Evolutionary conservation across 2,888 invertebrate genomes (phyloP).

Genomic region (Chalcosyrphus nemorum): DNA sequence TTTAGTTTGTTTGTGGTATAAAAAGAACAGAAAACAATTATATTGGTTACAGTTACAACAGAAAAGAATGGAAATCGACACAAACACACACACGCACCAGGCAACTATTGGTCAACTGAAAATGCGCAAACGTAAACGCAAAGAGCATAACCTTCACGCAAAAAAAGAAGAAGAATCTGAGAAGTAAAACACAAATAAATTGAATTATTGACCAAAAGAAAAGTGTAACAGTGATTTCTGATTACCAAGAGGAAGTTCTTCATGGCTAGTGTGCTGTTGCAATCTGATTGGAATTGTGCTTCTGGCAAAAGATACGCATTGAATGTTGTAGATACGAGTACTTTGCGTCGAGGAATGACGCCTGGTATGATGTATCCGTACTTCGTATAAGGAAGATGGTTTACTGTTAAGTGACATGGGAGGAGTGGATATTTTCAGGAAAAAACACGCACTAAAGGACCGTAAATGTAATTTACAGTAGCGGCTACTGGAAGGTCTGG

Average conservation of each 20-base stretch:
- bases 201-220: conserved; percentile 55
- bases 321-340: background rate
- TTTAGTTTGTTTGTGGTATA: background rate
- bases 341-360: background rate
- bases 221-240: conserved; percentile 65
- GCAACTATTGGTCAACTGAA: conserved; percentile 36
- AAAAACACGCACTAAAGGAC: background rate
- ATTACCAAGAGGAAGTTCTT: conserved; percentile 56
- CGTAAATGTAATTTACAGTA: background rate
- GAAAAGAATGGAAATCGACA: conserved; percentile 40
- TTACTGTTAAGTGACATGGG: conserved; percentile 13
- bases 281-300: background rate
- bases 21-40: conserved; percentile 43
- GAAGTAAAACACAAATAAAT: conserved; percentile 37
- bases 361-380: background rate
- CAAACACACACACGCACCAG: too few species aligned
- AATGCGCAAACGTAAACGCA: conserved; percentile 36
- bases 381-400: background rate
- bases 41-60: conserved; percentile 62
- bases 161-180: background rate
- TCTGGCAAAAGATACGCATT: background rate
- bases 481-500: background rate
- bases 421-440: background rate
- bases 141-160: conserved; percentile 64
- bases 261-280: background rate